Conservation (phyloP, 1,140 invertebrate genomes). For the Psix sp. region DNA sequence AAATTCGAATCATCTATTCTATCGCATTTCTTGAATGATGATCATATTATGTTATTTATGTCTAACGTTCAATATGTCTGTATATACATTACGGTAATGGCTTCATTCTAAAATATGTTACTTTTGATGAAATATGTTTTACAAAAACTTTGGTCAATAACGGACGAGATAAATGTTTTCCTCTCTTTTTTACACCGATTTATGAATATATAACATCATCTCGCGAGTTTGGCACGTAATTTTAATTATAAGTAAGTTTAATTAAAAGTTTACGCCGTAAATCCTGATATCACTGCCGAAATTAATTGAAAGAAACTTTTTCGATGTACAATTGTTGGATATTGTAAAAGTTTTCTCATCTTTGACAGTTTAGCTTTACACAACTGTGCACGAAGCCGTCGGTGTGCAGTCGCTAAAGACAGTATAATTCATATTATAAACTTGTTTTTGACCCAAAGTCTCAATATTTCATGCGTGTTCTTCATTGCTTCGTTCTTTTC, state of each 20-base stretch:
- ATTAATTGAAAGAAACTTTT: conserved; percentile 59
- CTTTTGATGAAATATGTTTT: no score
- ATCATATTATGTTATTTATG: no score
- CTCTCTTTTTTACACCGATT: conserved; percentile 10
- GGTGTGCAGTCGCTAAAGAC: conserved; percentile 29
- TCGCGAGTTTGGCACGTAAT: conserved; percentile 30
- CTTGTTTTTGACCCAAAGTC: conserved; percentile 27
- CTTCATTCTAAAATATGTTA: no score
- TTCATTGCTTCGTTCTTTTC: conserved; percentile 38
- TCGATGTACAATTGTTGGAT: conserved; percentile 57
- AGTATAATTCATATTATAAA: conserved; percentile 53
- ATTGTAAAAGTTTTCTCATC: conserved; percentile 61
- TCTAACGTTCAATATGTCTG: no score
- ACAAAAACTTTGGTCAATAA: not conserved
- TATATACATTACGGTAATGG: no score
- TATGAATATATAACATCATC: conserved; percentile 37
- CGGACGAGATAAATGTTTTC: no score
- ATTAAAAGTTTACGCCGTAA: conserved; percentile 55
- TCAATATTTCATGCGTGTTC: conserved; percentile 31
- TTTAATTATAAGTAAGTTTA: conserved; percentile 51
- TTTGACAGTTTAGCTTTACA: conserved; percentile 57
- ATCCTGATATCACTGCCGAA: conserved; percentile 50
- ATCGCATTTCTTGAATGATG: no score
- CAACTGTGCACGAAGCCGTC: conserved; percentile 39
- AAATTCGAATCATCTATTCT: no score